Conservation (phyloP, 2,888 invertebrate species). For the Prenolepis imparis region DNA sequence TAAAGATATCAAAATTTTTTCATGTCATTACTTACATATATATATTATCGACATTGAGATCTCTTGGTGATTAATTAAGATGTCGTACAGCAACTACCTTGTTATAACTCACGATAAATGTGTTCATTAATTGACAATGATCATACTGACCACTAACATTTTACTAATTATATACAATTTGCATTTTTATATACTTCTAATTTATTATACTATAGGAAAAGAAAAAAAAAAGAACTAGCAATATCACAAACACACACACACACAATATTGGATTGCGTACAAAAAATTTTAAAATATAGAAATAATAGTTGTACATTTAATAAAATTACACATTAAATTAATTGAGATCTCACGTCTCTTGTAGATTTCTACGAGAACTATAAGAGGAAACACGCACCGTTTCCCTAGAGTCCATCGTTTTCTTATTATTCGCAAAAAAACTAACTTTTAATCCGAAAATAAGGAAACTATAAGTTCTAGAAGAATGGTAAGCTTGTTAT, state of each 20-base stretch:
- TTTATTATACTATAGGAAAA: not conserved
- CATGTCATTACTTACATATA: not conserved
- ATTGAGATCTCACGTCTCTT: too few relatives aligned
- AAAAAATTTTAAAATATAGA: not conserved
- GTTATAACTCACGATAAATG: not conserved
- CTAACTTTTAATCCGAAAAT: too few relatives aligned
- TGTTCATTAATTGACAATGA: slow-evolving; percentile 16
- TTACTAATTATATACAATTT: not conserved
- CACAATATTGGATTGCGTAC: not conserved
- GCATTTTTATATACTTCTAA: not conserved
- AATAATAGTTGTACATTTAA: not conserved
- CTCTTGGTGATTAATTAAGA: slow-evolving; percentile 31
- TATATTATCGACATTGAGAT: slow-evolving; percentile 8
- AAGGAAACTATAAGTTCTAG: too few relatives aligned
- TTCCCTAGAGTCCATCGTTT: too few relatives aligned
- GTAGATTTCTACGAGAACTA: too few relatives aligned
- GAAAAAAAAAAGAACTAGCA: not conserved
- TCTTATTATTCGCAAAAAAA: too few relatives aligned
- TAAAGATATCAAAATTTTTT: not conserved
- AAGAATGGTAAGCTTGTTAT: too few relatives aligned
- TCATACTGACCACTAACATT: not conserved
- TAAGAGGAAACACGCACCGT: too few relatives aligned
- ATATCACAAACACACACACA: too few relatives aligned
- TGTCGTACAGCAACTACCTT: slow-evolving; percentile 8
- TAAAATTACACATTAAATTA: not conserved